A percentile compares a stretch with the other conserved stretches of the same genome.
Evolutionary conservation across 2,888 invertebrate species (phyloP).

Genomic region (Kuschelorhynchus macadamiae): DNA sequence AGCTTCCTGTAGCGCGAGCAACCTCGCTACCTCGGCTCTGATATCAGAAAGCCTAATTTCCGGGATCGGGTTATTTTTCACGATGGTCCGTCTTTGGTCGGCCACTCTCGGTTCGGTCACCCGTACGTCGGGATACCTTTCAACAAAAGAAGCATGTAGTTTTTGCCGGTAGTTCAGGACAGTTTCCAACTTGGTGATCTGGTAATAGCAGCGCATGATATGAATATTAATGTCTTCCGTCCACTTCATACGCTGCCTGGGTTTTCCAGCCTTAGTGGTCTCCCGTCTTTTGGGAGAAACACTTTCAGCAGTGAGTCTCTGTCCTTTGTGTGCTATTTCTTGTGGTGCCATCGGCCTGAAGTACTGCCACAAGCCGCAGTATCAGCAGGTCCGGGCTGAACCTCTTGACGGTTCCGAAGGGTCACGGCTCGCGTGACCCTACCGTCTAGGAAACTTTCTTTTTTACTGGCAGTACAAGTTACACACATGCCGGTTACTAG

Average conservation of each 20-base stretch:
- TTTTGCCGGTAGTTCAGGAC: background rate
- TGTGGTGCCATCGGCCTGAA: too few species aligned
- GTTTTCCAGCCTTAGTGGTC: background rate
- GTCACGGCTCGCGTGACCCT: too few species aligned
- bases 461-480: too few species aligned
- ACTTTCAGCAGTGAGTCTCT: too few species aligned
- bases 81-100: background rate
- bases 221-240: background rate
- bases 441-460: too few species aligned
- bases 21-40: background rate
- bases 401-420: too few species aligned
- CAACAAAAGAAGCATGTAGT: background rate
- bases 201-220: background rate
- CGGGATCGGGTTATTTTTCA: background rate
- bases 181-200: background rate
- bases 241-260: background rate
- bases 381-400: too few species aligned
- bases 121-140: conserved; percentile 26
- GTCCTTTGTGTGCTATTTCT: too few species aligned
- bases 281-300: background rate
- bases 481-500: too few species aligned
- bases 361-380: too few species aligned
- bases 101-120: background rate
- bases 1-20: too few species aligned
- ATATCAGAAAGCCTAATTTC: background rate